A percentile compares a stretch with the other conserved stretches of the same genome.
These are phyloP conservation scores for Gouania willdenowi DNA, from an alignment of 2,797 vertebrate species.

Conservation along the genomic window DNA sequence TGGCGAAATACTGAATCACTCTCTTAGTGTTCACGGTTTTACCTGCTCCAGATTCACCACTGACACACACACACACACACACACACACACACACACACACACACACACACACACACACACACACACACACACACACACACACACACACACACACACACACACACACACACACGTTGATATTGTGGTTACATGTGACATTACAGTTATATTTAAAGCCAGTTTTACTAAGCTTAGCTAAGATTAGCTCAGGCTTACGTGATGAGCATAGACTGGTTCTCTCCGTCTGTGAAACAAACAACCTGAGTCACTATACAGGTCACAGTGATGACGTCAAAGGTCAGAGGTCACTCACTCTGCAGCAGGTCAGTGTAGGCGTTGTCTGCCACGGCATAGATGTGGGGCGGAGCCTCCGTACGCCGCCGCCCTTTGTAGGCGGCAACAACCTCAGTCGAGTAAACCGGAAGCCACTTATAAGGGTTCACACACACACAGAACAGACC, in stretches of 20 bases:
- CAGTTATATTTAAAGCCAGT: too few relatives aligned
- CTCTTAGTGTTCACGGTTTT: conserved; percentile 98
- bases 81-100: background rate
- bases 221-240: too few relatives aligned
- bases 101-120: too few relatives aligned
- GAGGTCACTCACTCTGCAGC: conserved; percentile 90
- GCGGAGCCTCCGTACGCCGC: conserved; percentile 80
- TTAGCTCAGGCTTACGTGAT: conserved; percentile 87
- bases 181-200: too few relatives aligned
- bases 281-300: conserved; percentile 75
- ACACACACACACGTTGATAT: too few relatives aligned
- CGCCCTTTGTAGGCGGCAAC: conserved; percentile 86
- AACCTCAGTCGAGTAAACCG: conserved; percentile 81
- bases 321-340: too few relatives aligned
- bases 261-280: conserved; percentile 96
- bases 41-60: conserved; percentile 94
- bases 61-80: conserved; percentile 41
- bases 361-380: conserved; percentile 89
- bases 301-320: too few relatives aligned
- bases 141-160: too few relatives aligned
- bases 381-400: conserved; percentile 87
- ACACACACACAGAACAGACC: conserved; percentile 92
- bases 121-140: too few relatives aligned
- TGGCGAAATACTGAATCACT: conserved; percentile 97
- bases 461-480: conserved; percentile 95